Percentiles rank a stretch among this genome's conserved stretches.
Conservation (phyloP, 2,113 vertebrate genomes). For the Esox niger region DNA sequence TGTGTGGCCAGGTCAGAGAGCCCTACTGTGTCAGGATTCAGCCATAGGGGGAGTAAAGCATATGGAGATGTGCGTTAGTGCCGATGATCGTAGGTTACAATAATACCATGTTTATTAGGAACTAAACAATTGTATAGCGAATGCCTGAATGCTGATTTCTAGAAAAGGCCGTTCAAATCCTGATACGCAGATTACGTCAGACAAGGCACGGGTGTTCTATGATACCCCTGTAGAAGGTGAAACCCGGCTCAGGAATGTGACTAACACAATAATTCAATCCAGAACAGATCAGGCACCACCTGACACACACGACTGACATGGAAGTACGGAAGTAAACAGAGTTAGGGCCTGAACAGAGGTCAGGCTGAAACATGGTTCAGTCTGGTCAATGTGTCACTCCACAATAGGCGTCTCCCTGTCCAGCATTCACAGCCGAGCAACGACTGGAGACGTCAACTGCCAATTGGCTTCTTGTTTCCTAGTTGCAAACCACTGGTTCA, state of each 20-base stretch:
- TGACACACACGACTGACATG: background rate
- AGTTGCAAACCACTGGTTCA: constrained; percentile 33
- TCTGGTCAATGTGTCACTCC: constrained; percentile 1
- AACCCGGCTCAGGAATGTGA: background rate
- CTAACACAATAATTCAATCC: constrained; percentile 3
- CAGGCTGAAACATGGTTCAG: background rate
- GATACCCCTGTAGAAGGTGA: background rate
- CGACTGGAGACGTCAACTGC: constrained; percentile 41
- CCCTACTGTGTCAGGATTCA: background rate
- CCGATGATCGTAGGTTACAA: background rate
- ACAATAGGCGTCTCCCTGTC: background rate
- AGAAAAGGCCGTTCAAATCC: background rate
- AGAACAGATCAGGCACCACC: background rate
- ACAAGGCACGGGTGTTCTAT: background rate
- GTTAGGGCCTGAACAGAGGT: constrained; percentile 4
- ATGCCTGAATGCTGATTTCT: background rate
- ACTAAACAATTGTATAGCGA: background rate
- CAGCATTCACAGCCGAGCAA: constrained; percentile 18
- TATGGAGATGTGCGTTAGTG: background rate
- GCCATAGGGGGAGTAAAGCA: background rate
- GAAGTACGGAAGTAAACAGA: background rate
- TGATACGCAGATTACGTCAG: background rate
- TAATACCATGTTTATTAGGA: background rate
- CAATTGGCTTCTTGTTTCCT: constrained; percentile 22
- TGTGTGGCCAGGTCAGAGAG: constrained; percentile 59